Percentiles rank a stretch among this genome's conserved stretches.
These are phyloP conservation scores for Hippocampus abdominalis DNA, from an alignment of 2,113 vertebrate species.

Conservation along the genomic window DNA sequence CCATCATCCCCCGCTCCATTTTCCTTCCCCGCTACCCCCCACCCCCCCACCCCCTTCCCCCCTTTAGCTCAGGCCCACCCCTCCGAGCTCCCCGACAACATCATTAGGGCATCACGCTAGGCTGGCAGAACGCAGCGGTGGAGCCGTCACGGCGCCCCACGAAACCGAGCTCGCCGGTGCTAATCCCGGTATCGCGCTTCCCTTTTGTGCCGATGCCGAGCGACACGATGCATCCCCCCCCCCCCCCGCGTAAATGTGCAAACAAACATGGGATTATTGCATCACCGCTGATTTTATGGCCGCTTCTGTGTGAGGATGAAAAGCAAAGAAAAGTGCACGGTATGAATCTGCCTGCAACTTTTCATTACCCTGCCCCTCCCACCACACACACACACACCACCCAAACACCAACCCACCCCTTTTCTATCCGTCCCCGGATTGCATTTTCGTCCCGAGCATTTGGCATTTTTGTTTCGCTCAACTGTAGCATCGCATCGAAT, in stretches of 20 bases:
- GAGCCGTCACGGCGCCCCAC: conserved; percentile 28
- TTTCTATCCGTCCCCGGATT: no score
- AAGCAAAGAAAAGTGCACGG: not conserved
- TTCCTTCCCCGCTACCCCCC: not conserved
- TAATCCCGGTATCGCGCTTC: conserved; percentile 57
- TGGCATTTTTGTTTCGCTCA: not conserved
- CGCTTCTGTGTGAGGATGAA: not conserved
- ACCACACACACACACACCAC: no score
- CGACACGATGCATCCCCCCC: conserved; percentile 49
- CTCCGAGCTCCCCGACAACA: conserved; percentile 58
- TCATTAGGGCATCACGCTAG: conserved; percentile 61
- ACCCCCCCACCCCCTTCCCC: conserved; percentile 2
- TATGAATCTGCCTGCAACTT: not conserved
- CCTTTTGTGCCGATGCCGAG: conserved; percentile 55
- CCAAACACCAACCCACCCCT: no score
- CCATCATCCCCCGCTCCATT: not conserved
- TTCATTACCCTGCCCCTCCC: no score
- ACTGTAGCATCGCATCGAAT: not conserved
- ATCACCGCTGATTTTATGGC: not conserved
- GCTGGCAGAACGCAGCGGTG: conserved; percentile 44
- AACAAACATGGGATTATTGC: conserved; percentile 52
- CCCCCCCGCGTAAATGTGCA: conserved; percentile 23
- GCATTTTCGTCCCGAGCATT: no score
- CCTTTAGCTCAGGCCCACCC: conserved; percentile 41
- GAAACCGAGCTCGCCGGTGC: conserved; percentile 40